phyloP scores from a whole-genome alignment of 35 echinoderm and acorn worm species.

The Apostichopus parvimensis region DNA sequence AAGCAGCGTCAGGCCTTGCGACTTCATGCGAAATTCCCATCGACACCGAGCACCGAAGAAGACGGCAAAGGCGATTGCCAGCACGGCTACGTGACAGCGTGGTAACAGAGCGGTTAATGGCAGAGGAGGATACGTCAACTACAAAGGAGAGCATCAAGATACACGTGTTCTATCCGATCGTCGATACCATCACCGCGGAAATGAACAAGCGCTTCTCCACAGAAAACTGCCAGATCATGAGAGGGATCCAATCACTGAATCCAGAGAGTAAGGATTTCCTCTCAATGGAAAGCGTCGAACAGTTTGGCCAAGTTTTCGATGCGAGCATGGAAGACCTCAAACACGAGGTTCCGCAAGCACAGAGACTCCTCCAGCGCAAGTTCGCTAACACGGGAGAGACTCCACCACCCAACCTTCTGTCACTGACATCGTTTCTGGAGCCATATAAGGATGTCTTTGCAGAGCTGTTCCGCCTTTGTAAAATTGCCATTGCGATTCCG shows the following conservation, averaged over 20 bases:
- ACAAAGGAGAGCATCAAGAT: no score
- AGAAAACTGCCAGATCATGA: conserved; percentile 32
- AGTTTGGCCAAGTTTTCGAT: conserved; percentile 31
- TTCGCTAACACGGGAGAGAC: conserved; percentile 32
- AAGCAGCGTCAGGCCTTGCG: conserved; percentile 16
- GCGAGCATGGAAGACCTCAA: conserved; percentile 16
- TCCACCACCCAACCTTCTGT: no score
- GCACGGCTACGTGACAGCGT: no score
- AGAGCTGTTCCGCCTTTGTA: neutral
- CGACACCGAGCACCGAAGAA: conserved; percentile 17
- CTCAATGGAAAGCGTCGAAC: conserved; percentile 12
- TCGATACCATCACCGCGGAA: neutral
- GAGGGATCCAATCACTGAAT: conserved; percentile 36
- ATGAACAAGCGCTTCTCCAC: conserved; percentile 51
- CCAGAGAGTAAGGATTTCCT: conserved; percentile 9
- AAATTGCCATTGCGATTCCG: no score
- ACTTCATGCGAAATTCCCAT: conserved; percentile 4
- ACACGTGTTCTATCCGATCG: no score
- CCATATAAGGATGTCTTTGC: conserved; percentile 46
- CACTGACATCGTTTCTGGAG: neutral
- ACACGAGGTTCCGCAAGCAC: conserved; percentile 38
- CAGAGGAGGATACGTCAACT: no score
- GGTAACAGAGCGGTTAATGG: no score
- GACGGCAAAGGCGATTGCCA: neutral
- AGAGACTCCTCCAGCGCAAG: conserved; percentile 3